Conservation (phyloP, 2,113 vertebrate species). For the Tragulus kanchil region DNA sequence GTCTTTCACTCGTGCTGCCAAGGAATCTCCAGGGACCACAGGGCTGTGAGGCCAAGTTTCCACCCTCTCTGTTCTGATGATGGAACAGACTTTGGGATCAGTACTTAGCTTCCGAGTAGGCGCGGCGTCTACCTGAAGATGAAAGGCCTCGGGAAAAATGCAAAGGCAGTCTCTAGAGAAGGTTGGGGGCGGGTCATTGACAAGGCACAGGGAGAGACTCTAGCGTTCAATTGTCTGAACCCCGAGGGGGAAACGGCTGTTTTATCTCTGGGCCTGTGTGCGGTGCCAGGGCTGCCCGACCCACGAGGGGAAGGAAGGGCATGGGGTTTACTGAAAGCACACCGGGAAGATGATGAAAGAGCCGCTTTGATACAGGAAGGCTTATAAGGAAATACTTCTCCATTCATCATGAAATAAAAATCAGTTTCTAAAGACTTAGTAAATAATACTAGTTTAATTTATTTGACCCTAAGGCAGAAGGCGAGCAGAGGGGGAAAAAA, state of each 20-base stretch:
- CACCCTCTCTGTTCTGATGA: not conserved
- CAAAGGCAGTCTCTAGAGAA: not conserved
- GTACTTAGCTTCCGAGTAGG: not conserved
- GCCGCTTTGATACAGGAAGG: not conserved
- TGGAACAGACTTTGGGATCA: not conserved
- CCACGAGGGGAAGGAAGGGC: too few relatives aligned
- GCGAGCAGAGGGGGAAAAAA: not conserved
- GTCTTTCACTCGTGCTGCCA: accelerated
- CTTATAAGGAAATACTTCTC: not conserved
- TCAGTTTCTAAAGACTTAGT: not conserved
- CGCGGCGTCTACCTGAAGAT: too few relatives aligned
- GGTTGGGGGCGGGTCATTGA: not conserved
- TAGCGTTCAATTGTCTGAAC: not conserved
- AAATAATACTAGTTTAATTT: not conserved
- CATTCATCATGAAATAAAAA: not conserved
- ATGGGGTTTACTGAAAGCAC: not conserved
- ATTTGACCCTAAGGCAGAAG: constrained; percentile 24
- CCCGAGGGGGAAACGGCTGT: not conserved
- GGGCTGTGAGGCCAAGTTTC: not conserved
- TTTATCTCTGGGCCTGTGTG: accelerated
- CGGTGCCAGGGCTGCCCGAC: accelerated
- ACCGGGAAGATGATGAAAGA: not conserved
- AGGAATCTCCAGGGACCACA: not conserved
- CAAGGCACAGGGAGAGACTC: too few relatives aligned
- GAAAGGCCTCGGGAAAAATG: too few relatives aligned